Percentiles rank a stretch among this genome's conserved stretches.
phyloP scores from a whole-genome alignment of 1,140 invertebrate genomes.

The Neodiprion pinetum region DNA sequence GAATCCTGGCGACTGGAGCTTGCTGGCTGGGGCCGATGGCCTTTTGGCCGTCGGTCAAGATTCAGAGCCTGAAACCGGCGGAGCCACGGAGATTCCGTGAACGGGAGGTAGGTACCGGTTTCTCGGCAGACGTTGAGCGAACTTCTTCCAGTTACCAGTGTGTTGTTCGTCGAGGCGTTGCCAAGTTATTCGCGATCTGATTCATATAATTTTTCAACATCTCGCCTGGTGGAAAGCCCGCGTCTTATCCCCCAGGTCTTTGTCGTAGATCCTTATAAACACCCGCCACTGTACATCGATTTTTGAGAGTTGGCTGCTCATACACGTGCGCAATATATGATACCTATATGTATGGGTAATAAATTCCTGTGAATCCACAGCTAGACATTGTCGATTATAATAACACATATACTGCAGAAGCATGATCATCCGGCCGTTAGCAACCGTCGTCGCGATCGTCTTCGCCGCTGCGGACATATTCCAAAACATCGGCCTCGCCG shows the following conservation, averaged over 20 bases:
- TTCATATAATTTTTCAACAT: neutral
- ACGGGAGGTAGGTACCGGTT: constrained; percentile 10
- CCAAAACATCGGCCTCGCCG: constrained; percentile 20
- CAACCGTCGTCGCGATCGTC: neutral
- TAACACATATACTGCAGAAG: too few relatives aligned
- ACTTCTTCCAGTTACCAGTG: neutral
- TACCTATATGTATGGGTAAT: too few relatives aligned
- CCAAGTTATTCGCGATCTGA: neutral
- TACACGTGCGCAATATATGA: too few relatives aligned
- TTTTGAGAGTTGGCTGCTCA: too few relatives aligned
- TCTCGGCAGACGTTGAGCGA: neutral
- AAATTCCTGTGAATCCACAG: neutral
- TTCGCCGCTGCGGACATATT: neutral
- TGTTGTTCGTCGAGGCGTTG: neutral
- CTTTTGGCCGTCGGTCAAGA: too few relatives aligned
- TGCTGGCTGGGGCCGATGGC: too few relatives aligned
- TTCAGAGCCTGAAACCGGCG: too few relatives aligned
- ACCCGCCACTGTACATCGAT: too few relatives aligned
- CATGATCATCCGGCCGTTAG: neutral
- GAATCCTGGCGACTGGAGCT: too few relatives aligned
- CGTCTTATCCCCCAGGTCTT: neutral
- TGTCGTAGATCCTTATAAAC: too few relatives aligned
- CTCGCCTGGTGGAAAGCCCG: neutral
- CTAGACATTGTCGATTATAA: neutral
- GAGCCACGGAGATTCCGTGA: neutral